Conservation (phyloP, 2,888 invertebrate species). For the Andricus curvator region DNA sequence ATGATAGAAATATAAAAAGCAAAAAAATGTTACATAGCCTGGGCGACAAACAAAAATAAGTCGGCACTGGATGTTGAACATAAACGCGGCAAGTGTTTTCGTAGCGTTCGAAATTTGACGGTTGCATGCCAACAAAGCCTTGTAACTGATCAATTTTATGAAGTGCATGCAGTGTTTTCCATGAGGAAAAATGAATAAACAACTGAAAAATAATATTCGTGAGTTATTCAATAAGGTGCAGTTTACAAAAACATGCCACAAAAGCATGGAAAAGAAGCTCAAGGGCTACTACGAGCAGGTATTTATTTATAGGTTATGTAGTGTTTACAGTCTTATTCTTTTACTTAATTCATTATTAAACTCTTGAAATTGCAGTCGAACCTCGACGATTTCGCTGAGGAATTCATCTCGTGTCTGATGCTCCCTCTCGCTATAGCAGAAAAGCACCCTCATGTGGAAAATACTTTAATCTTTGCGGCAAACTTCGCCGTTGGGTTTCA, state of each 20-base stretch:
- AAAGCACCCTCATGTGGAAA: slow-evolving; percentile 84
- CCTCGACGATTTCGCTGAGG: slow-evolving; percentile 82
- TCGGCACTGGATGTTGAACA: background rate
- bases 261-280: slow-evolving; percentile 83
- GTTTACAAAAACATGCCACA: slow-evolving; percentile 83
- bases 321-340: no score
- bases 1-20: background rate
- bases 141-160: background rate
- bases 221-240: slow-evolving; percentile 84
- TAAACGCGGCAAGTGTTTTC: background rate
- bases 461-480: slow-evolving; percentile 85
- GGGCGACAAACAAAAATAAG: no score
- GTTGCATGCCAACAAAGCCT: background rate
- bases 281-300: slow-evolving; percentile 83
- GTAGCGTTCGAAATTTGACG: background rate
- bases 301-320: slow-evolving; percentile 35
- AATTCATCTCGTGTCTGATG: slow-evolving; percentile 83
- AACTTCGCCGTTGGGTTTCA: slow-evolving; percentile 84
- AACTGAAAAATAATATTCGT: slow-evolving; percentile 10
- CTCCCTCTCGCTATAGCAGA: slow-evolving; percentile 84
- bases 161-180: background rate
- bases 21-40: background rate
- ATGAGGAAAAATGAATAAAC: slow-evolving; percentile 9
- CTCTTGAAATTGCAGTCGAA: slow-evolving; percentile 76
- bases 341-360: no score